Evolutionary conservation across 2,888 invertebrate genomes (phyloP).

Genomic region (Andrena bucephala): DNA sequence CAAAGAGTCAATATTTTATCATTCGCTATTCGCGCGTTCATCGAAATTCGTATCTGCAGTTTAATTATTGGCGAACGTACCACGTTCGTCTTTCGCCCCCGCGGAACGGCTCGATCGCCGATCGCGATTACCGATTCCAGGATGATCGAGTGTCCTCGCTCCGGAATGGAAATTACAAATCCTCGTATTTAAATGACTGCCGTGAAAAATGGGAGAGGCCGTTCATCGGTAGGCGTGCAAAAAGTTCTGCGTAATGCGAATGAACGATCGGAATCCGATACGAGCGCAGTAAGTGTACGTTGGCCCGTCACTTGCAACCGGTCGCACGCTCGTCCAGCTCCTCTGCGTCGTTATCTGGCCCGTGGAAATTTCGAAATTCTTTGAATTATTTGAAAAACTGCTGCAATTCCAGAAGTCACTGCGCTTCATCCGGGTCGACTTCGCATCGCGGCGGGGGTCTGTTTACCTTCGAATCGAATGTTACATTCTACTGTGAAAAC

Average conservation of each 20-base stretch:
- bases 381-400: constrained; percentile 44
- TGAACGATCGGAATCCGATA: constrained; percentile 57
- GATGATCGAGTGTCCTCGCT: constrained; percentile 22
- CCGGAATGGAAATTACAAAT: constrained; percentile 46
- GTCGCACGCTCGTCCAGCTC: constrained; percentile 37
- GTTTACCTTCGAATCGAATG: background rate
- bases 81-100: background rate
- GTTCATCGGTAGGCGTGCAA: constrained; percentile 37
- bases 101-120: background rate
- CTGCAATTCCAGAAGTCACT: background rate
- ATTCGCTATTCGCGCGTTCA: background rate
- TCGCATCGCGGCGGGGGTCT: background rate
- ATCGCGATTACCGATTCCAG: constrained; percentile 8
- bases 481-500: background rate
- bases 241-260: constrained; percentile 50
- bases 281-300: constrained; percentile 22
- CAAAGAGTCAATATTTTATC: constrained; percentile 6
- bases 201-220: constrained; percentile 42
- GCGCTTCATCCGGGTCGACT: background rate
- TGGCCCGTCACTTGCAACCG: constrained; percentile 55
- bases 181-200: constrained; percentile 33
- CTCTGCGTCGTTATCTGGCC: constrained; percentile 1
- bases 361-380: constrained; percentile 19
- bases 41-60: constrained; percentile 41
- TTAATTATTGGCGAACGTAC: background rate